phyloP scores from a whole-genome alignment of 2,113 vertebrate species.

The Picathartes gymnocephalus region DNA sequence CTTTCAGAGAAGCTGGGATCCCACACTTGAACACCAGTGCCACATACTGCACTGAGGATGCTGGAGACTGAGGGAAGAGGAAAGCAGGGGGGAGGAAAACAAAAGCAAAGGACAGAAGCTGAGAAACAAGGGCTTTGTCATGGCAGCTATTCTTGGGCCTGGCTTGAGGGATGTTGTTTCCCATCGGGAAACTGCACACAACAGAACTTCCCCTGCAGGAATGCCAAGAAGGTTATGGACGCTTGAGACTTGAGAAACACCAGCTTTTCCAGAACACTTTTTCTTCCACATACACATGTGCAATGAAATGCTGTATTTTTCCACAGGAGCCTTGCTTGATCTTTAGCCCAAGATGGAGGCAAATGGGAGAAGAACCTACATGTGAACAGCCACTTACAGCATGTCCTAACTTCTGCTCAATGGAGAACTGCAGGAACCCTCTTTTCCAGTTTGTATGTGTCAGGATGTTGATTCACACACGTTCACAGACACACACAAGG shows the following conservation, averaged over 20 bases:
- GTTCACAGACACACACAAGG: rapidly evolving
- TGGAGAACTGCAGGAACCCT: background rate
- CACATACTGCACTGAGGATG: background rate
- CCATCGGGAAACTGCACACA: background rate
- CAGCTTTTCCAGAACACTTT: background rate
- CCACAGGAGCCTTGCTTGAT: background rate
- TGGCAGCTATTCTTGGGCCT: background rate
- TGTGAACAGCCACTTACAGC: background rate
- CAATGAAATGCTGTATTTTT: background rate
- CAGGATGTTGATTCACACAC: background rate
- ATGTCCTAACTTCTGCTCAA: background rate
- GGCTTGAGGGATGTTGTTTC: background rate
- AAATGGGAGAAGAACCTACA: background rate
- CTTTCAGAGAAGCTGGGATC: background rate
- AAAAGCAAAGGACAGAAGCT: background rate
- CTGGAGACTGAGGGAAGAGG: background rate
- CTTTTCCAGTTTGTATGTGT: background rate
- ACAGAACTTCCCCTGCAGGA: background rate
- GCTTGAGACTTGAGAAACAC: background rate
- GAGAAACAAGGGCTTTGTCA: background rate
- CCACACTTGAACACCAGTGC: background rate
- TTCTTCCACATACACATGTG: background rate
- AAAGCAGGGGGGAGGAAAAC: background rate
- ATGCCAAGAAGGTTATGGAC: background rate
- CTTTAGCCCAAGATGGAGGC: background rate